Conservation (phyloP, 2,797 vertebrate genomes). For the Gila robusta region DNA sequence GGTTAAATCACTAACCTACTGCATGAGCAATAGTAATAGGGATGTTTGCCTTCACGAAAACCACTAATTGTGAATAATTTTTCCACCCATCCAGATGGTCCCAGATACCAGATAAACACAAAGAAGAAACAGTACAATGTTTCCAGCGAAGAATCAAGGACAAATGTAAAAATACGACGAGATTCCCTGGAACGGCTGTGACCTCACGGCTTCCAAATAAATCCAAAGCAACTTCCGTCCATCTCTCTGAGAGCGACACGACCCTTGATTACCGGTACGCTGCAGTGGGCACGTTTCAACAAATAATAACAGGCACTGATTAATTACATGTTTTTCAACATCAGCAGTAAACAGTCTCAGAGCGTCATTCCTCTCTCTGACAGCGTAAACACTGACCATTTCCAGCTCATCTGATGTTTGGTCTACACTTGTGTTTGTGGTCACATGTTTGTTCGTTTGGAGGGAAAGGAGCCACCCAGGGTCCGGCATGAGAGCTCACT, state of each 20-base stretch:
- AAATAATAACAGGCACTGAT: slow-evolving; percentile 61
- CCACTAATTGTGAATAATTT: slow-evolving; percentile 2
- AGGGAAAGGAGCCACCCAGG: slow-evolving; percentile 34
- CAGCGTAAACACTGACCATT: slow-evolving; percentile 58
- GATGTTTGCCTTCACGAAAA: neutral
- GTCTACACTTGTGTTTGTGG: slow-evolving; percentile 61
- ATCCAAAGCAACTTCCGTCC: slow-evolving; percentile 22
- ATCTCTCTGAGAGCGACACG: neutral
- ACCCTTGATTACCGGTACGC: slow-evolving; percentile 54
- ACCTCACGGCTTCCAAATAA: slow-evolving; percentile 25
- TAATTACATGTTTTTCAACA: slow-evolving; percentile 54
- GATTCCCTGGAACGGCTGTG: neutral
- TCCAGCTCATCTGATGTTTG: slow-evolving; percentile 61
- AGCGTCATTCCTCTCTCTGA: slow-evolving; percentile 24
- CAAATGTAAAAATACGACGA: neutral
- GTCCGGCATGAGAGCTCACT: slow-evolving; percentile 26
- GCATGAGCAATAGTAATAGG: neutral
- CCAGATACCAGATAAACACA: neutral
- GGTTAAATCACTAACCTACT: neutral
- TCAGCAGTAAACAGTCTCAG: slow-evolving; percentile 50
- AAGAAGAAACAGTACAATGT: neutral
- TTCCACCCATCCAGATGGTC: neutral
- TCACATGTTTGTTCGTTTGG: slow-evolving; percentile 30
- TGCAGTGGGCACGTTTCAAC: slow-evolving; percentile 30
- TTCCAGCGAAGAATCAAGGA: neutral